These are phyloP conservation scores for Eulimnadia texana DNA, from an alignment of 1,140 invertebrate genomes.

Conservation along the genomic window DNA sequence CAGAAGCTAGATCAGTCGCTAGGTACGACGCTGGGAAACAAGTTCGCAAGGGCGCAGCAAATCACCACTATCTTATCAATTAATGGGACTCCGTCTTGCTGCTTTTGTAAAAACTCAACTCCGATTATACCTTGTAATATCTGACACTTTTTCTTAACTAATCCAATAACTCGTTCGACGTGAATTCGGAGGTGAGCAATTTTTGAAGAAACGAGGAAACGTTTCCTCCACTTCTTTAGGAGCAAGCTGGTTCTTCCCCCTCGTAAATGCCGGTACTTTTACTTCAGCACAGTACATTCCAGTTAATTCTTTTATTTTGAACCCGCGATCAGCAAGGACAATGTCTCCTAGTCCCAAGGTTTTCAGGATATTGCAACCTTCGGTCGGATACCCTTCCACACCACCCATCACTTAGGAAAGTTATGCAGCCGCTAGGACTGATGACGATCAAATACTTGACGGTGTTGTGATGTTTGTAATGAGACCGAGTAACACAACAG, in stretches of 20 bases:
- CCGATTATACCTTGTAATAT: background rate
- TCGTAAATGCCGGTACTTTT: background rate
- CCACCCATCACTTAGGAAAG: background rate
- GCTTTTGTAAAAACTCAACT: background rate
- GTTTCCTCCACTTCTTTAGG: background rate
- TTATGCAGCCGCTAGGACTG: background rate
- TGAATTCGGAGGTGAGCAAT: background rate
- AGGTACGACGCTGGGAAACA: too few relatives aligned
- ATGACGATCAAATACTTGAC: background rate
- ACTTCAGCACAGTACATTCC: background rate
- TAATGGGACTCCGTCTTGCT: background rate
- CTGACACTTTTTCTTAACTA: background rate
- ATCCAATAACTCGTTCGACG: background rate
- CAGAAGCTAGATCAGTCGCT: background rate
- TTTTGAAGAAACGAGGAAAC: too few relatives aligned
- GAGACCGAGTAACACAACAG: background rate
- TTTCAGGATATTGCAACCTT: background rate
- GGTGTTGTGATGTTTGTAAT: background rate
- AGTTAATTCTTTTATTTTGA: background rate
- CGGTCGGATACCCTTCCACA: background rate
- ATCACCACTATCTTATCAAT: background rate
- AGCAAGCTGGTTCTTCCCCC: background rate
- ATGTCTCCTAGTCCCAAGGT: background rate
- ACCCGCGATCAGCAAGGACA: background rate
- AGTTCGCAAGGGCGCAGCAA: background rate